These are phyloP conservation scores for Etheostoma nigrum DNA, from an alignment of 2,797 vertebrate genomes.

Conservation along the genomic window DNA sequence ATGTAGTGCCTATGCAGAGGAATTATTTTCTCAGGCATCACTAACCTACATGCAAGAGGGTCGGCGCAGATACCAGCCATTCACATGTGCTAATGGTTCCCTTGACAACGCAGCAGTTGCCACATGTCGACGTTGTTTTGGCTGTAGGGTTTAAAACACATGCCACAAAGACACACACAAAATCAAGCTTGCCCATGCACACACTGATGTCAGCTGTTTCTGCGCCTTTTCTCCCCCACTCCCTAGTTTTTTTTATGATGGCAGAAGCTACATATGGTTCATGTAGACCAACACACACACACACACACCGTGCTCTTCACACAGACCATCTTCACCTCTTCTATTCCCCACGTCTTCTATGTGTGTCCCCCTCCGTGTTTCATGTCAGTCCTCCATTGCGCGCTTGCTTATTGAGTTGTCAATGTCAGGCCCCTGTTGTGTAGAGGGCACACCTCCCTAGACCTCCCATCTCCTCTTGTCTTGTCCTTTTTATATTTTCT, in stretches of 20 bases:
- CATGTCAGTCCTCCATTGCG: constrained; percentile 26
- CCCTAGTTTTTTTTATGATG: constrained; percentile 1
- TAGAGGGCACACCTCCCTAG: constrained; percentile 30
- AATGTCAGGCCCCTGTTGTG: constrained; percentile 26
- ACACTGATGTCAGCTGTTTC: constrained; percentile 48
- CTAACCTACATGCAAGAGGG: constrained; percentile 12
- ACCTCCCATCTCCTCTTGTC: constrained; percentile 40
- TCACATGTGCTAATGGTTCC: constrained; percentile 70
- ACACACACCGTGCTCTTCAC: constrained; percentile 4
- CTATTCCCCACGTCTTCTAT: neutral
- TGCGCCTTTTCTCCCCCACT: constrained; percentile 16
- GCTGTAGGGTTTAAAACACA: constrained; percentile 47
- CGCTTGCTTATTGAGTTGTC: constrained; percentile 54
- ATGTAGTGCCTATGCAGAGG: constrained; percentile 15
- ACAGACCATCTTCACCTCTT: constrained; percentile 8
- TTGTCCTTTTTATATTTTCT: constrained; percentile 21
- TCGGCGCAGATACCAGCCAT: constrained; percentile 48
- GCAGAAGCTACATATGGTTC: constrained; percentile 8
- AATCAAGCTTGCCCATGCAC: neutral
- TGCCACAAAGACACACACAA: neutral
- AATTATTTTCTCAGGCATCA: constrained; percentile 33
- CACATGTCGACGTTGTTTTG: constrained; percentile 52
- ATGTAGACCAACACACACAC: constrained; percentile 19
- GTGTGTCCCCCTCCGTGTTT: constrained; percentile 27
- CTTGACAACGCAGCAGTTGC: constrained; percentile 75